These are phyloP conservation scores for Papilio aristodemus DNA, from an alignment of 1,140 invertebrate genomes.

Conservation along the genomic window DNA sequence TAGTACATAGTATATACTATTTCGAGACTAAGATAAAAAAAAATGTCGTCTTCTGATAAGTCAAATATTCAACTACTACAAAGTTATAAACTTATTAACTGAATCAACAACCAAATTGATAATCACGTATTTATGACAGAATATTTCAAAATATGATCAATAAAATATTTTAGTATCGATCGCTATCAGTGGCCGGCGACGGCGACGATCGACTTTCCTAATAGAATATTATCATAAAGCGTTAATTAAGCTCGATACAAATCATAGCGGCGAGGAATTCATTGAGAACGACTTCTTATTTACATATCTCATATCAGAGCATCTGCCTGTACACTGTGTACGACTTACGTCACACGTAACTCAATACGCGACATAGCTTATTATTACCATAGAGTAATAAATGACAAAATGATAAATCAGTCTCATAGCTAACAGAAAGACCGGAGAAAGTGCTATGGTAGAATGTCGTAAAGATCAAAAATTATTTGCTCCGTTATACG, in stretches of 20 bases:
- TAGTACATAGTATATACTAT: too few relatives aligned
- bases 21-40: not conserved
- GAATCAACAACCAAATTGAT: conserved; percentile 17
- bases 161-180: conserved; percentile 18
- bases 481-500: too few relatives aligned
- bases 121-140: conserved; percentile 1
- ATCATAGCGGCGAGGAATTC: conserved; percentile 4
- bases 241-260: conserved; percentile 2
- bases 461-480: too few relatives aligned
- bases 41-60: not conserved
- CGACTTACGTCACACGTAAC: not conserved
- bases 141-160: conserved; percentile 20
- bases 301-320: conserved; percentile 15
- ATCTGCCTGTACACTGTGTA: not conserved
- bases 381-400: not conserved
- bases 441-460: too few relatives aligned
- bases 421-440: too few relatives aligned
- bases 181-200: not conserved
- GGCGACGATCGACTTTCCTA: too few relatives aligned
- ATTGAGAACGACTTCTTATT: not conserved
- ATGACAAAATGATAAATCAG: too few relatives aligned
- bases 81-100: conserved; percentile 2
- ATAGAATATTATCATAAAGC: conserved; percentile 14
- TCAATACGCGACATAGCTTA: not conserved
- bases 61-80: not conserved